Evolutionary conservation across 2,888 invertebrate species (phyloP).

Genomic region (Drosophila cognata): DNA sequence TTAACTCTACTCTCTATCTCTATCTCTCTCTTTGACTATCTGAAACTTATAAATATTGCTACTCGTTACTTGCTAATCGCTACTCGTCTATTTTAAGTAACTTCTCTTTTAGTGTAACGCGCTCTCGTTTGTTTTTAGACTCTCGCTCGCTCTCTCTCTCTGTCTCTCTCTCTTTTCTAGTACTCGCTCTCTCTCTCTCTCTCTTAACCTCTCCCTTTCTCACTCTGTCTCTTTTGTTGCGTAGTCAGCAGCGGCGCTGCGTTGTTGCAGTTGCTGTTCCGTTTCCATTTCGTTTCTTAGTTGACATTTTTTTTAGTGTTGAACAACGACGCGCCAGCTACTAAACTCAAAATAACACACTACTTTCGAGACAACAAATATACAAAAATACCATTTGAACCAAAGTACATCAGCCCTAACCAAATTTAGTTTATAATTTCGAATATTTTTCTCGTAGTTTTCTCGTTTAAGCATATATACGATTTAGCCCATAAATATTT

Average conservation of each 20-base stretch:
- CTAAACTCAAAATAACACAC: conserved; percentile 39
- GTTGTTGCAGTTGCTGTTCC: conserved; percentile 41
- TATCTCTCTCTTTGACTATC: conserved; percentile 7
- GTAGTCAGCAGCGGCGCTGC: conserved; percentile 61
- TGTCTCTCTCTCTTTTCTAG: conserved; percentile 13
- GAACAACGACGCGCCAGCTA: conserved; percentile 60
- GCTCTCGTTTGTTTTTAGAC: conserved; percentile 40
- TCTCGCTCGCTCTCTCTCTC: conserved; percentile 11
- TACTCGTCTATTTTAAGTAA: conserved; percentile 31
- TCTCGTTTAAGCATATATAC: conserved; percentile 39
- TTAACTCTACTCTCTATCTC: conserved; percentile 6
- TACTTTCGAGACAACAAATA: conserved; percentile 32
- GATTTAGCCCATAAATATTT: neutral
- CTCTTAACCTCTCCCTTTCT: conserved; percentile 17
- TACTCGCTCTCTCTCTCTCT: conserved; percentile 33
- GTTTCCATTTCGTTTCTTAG: conserved; percentile 48
- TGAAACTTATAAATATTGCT: conserved; percentile 25
- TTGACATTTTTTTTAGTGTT: conserved; percentile 57
- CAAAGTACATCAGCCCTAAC: conserved; percentile 49
- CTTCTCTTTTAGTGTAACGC: conserved; percentile 40
- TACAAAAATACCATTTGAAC: conserved; percentile 21
- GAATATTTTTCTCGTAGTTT: conserved; percentile 41
- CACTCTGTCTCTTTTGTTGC: conserved; percentile 38
- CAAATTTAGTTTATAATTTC: conserved; percentile 35
- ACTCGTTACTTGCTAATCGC: conserved; percentile 24